Conservation (phyloP, 1,140 invertebrate species). For the Coptotermes formosanus region DNA sequence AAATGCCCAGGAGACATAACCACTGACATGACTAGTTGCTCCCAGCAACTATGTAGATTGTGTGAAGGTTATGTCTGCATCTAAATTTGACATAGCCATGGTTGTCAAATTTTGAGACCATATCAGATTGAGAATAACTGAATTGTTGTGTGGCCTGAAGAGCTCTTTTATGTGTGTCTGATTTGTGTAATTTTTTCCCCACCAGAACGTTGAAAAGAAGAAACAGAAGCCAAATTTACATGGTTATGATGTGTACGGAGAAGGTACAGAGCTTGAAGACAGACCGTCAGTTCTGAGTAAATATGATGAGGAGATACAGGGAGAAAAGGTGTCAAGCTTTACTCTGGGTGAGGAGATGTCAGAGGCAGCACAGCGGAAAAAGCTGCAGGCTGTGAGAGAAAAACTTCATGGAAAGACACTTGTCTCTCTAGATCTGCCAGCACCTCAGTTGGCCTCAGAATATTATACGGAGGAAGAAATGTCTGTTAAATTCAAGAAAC, state of each 20-base stretch:
- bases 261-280: constrained; percentile 78
- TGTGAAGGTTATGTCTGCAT: no score
- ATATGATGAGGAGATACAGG: constrained; percentile 95
- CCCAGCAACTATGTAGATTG: no score
- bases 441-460: constrained; percentile 77
- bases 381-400: constrained; percentile 44
- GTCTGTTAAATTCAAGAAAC: constrained; percentile 86
- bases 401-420: constrained; percentile 64
- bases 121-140: no score
- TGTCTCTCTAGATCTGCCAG: constrained; percentile 67
- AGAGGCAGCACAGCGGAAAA: constrained; percentile 39
- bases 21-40: no score
- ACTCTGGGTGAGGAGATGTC: constrained; percentile 58
- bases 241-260: constrained; percentile 79
- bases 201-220: constrained; percentile 77
- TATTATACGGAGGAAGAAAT: constrained; percentile 85
- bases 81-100: no score
- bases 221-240: constrained; percentile 67
- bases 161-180: not conserved
- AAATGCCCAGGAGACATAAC: no score
- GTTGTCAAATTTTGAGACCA: no score
- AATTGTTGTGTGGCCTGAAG: no score
- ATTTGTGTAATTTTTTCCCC: constrained; percentile 20
- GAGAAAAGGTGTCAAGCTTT: constrained; percentile 75
- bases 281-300: constrained; percentile 76